Base-by-base conservation (phyloP, 2,797 vertebrate genomes). In the Sebastes dallii region DNA sequence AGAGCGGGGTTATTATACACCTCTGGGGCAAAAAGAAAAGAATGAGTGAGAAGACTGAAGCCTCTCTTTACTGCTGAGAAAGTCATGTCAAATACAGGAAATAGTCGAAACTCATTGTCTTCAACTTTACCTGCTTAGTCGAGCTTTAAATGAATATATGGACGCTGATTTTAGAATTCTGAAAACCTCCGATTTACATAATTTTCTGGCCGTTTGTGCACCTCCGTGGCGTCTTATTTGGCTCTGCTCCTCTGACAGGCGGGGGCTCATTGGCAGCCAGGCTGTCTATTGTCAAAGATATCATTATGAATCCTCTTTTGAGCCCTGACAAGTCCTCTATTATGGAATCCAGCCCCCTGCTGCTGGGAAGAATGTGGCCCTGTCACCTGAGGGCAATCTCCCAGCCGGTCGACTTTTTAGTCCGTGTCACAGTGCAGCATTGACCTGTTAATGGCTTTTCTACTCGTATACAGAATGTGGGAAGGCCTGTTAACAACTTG, bases 351-450 rank as follows among this genome's bases (percentile, higher is more conserved):
- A 86, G 61, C 72, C 82, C 71, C 70, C 70, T 67, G 87, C 88
- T 67, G 76, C 80, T 78, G 72, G 72, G 68, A 85, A 75, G 78
- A 84, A 90, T 81, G 59, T 80, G 73, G 83, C 56, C 81, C 82
- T 91, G 89, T 93, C 88, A 92, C 94, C 94, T 82, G 70, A 82
- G 90, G 94, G 91, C 82, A 90, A 82, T 91, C 86, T 89, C 60
- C 52, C 68, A 78, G 72, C 70, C 73, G 10, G 60, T 85, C 55
- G 59, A 83, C 83, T 77, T 88, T 88, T 90, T 54, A 87, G 82
- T 72, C 81, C 71, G 66, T 88, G 90, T 90, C 79, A 80, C 69
- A 55, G 73, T 71, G 70, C 59, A 55, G 81, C 67, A 80, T 50
- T 93, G 84, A 92, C 90, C 90, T 66, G 70, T 84, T 93, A 91